Evolutionary conservation across 2,888 invertebrate species (phyloP).

Genomic region (Syrphus vitripennis): DNA sequence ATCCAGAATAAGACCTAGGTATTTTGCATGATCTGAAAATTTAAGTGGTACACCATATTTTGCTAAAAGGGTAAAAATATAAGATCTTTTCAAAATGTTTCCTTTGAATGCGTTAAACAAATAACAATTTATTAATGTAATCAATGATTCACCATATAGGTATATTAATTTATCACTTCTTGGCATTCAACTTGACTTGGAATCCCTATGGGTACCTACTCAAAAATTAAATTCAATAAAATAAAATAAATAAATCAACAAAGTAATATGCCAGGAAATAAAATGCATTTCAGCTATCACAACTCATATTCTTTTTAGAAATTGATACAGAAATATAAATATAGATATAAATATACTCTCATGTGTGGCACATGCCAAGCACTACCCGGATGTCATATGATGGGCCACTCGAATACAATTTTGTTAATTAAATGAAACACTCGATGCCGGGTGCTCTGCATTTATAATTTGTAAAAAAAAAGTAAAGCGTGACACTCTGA

Average conservation of each 20-base stretch:
- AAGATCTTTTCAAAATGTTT: no score
- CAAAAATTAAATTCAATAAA: slow-evolving; percentile 43
- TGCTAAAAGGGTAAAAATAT: no score
- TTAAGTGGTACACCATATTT: no score
- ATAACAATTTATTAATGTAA: no score
- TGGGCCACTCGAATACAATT: slow-evolving; percentile 64
- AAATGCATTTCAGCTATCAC: not conserved
- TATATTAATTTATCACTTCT: no score
- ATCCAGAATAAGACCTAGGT: no score
- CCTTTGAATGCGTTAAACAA: no score
- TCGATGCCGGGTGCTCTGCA: slow-evolving; percentile 62
- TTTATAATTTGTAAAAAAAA: slow-evolving; percentile 31
- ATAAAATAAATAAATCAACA: slow-evolving; percentile 52
- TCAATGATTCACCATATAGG: no score
- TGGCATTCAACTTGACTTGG: no score
- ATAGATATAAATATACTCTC: not conserved
- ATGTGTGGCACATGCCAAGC: slow-evolving; percentile 64
- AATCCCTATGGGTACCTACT: not conserved
- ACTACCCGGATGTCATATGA: slow-evolving; percentile 69
- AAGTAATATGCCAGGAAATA: slow-evolving; percentile 18
- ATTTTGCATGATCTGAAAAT: no score
- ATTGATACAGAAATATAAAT: not conserved
- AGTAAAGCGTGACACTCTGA: slow-evolving; percentile 10
- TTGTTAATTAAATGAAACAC: slow-evolving; percentile 69
- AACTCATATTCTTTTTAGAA: slow-evolving; percentile 16